Percentiles rank a stretch among this genome's conserved stretches.
Conservation (phyloP, 2,888 invertebrate genomes). For the Melanostoma mellinum region DNA sequence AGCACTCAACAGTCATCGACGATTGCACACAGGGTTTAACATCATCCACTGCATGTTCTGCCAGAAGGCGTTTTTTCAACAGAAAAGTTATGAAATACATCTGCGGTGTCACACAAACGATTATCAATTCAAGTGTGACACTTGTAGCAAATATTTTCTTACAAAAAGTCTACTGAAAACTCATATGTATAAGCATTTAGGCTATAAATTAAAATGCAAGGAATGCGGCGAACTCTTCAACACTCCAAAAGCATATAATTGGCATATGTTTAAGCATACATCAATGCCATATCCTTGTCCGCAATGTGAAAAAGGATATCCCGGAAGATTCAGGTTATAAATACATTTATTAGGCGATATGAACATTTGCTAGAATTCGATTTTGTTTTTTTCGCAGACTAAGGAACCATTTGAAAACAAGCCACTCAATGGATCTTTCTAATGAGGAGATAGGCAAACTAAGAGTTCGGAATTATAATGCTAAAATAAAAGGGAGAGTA, state of each 20-base stretch:
- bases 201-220: conserved; percentile 41
- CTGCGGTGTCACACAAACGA: conserved; percentile 49
- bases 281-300: conserved; percentile 46
- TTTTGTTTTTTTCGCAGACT: conserved; percentile 27
- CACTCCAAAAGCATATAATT: not conserved
- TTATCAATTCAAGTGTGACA: conserved; percentile 44
- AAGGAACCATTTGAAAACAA: conserved; percentile 34
- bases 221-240: conserved; percentile 38
- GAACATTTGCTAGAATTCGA: not conserved
- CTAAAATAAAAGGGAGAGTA: conserved; percentile 24
- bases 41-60: conserved; percentile 39
- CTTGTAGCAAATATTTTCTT: conserved; percentile 30
- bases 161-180: conserved; percentile 25
- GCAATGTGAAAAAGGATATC: conserved; percentile 39
- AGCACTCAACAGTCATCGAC: conserved; percentile 23
- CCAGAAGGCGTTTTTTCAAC: conserved; percentile 30
- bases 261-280: conserved; percentile 38
- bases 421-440: conserved; percentile 43
- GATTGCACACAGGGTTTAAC: conserved; percentile 26
- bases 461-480: conserved; percentile 6
- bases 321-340: conserved; percentile 41
- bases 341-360: not conserved
- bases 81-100: conserved; percentile 39
- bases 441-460: conserved; percentile 38
- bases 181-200: conserved; percentile 41